Percentiles rank a stretch among this genome's conserved stretches.
Conservation (phyloP, 2,797 vertebrate genomes). For the Sternotherus odoratus region DNA sequence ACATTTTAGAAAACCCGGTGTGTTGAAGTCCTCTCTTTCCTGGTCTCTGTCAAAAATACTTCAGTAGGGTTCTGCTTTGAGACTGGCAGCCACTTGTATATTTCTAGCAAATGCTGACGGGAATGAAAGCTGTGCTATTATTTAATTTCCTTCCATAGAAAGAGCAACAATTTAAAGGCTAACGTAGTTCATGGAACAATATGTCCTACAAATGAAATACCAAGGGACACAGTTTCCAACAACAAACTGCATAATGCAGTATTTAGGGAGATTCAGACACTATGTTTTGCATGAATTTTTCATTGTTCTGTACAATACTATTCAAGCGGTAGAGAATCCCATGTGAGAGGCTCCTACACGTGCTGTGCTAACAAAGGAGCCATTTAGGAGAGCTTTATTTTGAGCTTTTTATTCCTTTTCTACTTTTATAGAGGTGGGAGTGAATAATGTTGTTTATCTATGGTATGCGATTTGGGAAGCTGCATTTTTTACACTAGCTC, state of each 20-base stretch:
- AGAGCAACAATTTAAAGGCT: background rate
- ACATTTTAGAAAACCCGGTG: rapidly evolving
- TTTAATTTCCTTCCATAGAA: background rate
- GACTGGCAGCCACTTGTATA: rapidly evolving
- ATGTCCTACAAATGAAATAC: background rate
- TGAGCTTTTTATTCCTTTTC: constrained; percentile 31
- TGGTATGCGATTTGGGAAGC: constrained; percentile 35
- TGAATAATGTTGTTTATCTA: constrained; percentile 62
- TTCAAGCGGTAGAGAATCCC: constrained; percentile 27
- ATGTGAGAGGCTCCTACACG: constrained; percentile 25
- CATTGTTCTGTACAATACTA: constrained; percentile 31
- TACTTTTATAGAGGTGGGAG: constrained; percentile 49
- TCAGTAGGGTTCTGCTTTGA: background rate
- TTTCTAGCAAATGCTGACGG: background rate
- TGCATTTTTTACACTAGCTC: background rate
- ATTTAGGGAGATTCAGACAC: constrained; percentile 10
- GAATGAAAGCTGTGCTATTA: background rate
- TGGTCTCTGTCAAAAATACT: background rate
- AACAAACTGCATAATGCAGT: constrained; percentile 18
- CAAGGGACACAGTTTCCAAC: background rate
- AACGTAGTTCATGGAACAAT: background rate
- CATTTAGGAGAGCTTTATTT: constrained; percentile 9
- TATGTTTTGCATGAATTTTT: background rate
- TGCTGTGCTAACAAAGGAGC: constrained; percentile 56
- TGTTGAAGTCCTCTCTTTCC: background rate